Percentiles rank a stretch among this genome's conserved stretches.
phyloP scores from a whole-genome alignment of 2,888 invertebrate species.

The Eilema griseolum region DNA sequence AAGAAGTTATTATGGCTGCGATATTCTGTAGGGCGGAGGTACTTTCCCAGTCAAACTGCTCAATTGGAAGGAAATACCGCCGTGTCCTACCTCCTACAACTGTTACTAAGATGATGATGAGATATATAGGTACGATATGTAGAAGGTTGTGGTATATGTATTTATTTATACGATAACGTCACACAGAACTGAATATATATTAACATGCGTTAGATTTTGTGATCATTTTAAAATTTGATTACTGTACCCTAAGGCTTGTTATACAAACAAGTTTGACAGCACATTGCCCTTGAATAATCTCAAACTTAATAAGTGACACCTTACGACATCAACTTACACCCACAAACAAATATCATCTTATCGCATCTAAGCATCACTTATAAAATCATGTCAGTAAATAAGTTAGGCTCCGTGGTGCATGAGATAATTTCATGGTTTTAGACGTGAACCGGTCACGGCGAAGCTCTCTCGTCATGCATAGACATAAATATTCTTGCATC shows the following conservation, averaged over 20 bases:
- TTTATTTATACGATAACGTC: not conserved
- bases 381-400: slow-evolving; percentile 68
- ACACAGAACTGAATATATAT: not conserved
- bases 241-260: slow-evolving; percentile 48
- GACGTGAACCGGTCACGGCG: not conserved
- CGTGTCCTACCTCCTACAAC: too few species aligned
- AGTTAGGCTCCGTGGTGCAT: slow-evolving; percentile 57
- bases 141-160: too few species aligned
- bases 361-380: slow-evolving; percentile 66
- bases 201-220: not conserved
- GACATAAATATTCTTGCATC: not conserved
- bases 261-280: slow-evolving; percentile 71
- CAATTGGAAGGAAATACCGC: too few species aligned
- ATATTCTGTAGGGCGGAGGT: too few species aligned
- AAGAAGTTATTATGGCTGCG: too few species aligned
- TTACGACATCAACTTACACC: slow-evolving; percentile 74
- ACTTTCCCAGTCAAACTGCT: too few species aligned
- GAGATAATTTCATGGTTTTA: slow-evolving; percentile 55
- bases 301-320: slow-evolving; percentile 70
- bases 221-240: not conserved
- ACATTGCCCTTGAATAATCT: slow-evolving; percentile 71
- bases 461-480: not conserved
- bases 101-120: not conserved
- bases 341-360: slow-evolving; percentile 74
- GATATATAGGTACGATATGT: not conserved